Percentiles rank a stretch among this genome's conserved stretches.
Evolutionary conservation across 2,113 vertebrate genomes (phyloP).

Genomic region (Nyctereutes procyonoides): DNA sequence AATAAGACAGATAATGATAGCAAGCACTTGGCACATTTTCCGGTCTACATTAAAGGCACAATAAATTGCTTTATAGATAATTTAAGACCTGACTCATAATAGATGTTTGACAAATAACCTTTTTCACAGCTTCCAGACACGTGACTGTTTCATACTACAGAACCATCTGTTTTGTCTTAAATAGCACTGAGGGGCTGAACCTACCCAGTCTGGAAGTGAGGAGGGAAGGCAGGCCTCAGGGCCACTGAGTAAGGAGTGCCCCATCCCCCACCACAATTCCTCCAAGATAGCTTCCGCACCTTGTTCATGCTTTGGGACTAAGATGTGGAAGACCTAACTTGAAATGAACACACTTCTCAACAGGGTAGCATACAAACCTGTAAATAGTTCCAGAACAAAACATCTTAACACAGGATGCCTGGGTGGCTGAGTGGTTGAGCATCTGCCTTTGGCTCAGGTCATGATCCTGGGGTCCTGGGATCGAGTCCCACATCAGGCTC

Average conservation of each 20-base stretch:
- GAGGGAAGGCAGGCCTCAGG: background rate
- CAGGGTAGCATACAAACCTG: background rate
- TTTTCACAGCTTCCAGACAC: background rate
- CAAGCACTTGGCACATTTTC: background rate
- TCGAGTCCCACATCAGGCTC: too few relatives aligned
- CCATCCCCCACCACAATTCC: accelerated
- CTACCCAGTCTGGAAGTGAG: background rate
- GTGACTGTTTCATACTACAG: background rate
- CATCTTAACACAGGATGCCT: too few relatives aligned
- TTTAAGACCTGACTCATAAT: background rate
- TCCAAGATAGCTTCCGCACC: background rate
- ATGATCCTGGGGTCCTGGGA: too few relatives aligned
- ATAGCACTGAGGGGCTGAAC: background rate
- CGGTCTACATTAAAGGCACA: background rate
- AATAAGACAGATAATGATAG: background rate
- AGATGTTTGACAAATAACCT: background rate
- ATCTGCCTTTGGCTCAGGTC: too few relatives aligned
- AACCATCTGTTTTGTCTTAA: background rate
- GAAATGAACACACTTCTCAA: background rate
- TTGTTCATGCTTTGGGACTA: accelerated
- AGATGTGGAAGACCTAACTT: background rate
- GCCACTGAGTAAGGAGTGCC: background rate
- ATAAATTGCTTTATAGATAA: background rate
- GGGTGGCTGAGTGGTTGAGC: too few relatives aligned
- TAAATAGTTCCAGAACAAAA: background rate